Percentiles rank a stretch among this genome's conserved stretches.
Evolutionary conservation across 2,797 vertebrate species (phyloP).

Genomic region (Thaleichthys pacificus): DNA sequence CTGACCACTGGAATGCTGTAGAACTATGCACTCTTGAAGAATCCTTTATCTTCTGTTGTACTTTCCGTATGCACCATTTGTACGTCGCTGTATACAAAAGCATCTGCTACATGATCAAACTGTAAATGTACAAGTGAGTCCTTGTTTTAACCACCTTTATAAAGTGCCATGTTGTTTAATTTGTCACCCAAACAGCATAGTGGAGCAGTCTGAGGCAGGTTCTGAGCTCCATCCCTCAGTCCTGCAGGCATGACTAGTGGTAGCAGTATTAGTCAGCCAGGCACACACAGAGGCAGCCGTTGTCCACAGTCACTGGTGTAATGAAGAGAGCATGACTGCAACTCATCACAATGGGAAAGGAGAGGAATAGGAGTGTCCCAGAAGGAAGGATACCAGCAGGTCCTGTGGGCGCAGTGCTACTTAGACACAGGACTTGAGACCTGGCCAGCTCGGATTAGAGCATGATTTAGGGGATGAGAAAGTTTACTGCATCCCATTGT

Average conservation of each 20-base stretch:
- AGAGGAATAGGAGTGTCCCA: not conserved
- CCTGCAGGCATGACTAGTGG: not conserved
- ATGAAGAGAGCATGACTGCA: slow-evolving; percentile 57
- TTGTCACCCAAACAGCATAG: not conserved
- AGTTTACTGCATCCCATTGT: not conserved
- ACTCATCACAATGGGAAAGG: slow-evolving; percentile 33
- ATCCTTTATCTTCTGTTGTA: no score
- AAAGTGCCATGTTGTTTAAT: not conserved
- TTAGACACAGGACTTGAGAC: not conserved
- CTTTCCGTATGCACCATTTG: no score
- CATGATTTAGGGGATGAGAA: not conserved
- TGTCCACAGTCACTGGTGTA: slow-evolving; percentile 43
- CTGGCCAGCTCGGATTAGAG: not conserved
- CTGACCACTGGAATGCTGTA: no score
- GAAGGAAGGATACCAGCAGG: slow-evolving; percentile 16
- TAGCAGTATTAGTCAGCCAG: slow-evolving; percentile 10
- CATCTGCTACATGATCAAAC: no score
- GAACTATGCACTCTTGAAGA: no score
- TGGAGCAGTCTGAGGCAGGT: not conserved
- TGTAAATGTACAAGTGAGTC: not conserved
- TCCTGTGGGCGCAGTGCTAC: not conserved
- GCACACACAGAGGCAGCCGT: slow-evolving; percentile 32
- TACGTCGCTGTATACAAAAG: no score
- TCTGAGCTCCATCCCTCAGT: not conserved
- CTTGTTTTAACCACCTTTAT: not conserved